phyloP scores from a whole-genome alignment of 2,888 invertebrate genomes.

The Tetheella fluctuosa region DNA sequence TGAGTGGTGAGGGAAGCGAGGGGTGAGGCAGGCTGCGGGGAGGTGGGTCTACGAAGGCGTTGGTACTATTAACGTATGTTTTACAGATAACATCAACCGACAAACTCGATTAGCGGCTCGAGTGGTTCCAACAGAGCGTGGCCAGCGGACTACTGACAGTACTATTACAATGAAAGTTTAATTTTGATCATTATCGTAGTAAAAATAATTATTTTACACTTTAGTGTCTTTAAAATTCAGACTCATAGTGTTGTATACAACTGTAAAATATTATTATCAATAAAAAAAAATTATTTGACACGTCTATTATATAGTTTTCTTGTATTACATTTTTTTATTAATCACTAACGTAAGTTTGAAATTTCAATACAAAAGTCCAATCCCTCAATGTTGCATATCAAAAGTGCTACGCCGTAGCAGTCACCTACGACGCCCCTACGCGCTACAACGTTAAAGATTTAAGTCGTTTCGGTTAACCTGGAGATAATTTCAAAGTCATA shows the following conservation, averaged over 20 bases:
- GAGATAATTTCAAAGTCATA: slow-evolving; percentile 60
- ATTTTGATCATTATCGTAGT: slow-evolving; percentile 21
- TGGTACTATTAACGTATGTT: slow-evolving; percentile 77
- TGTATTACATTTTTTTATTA: too few species aligned
- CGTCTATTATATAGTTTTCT: too few species aligned
- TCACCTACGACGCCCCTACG: background rate
- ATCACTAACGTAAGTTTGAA: too few species aligned
- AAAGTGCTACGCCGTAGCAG: background rate
- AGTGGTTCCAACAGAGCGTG: slow-evolving; percentile 8
- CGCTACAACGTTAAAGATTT: slow-evolving; percentile 33
- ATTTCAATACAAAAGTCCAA: too few species aligned
- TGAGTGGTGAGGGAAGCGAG: slow-evolving; percentile 17
- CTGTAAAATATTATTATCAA: background rate
- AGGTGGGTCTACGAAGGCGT: slow-evolving; percentile 49
- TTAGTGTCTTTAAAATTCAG: background rate
- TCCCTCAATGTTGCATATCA: background rate
- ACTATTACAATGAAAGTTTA: slow-evolving; percentile 5
- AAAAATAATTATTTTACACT: background rate
- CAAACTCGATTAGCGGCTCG: slow-evolving; percentile 81
- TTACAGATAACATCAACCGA: slow-evolving; percentile 82
- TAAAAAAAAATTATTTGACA: too few species aligned
- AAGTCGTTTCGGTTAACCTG: slow-evolving; percentile 38
- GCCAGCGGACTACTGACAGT: slow-evolving; percentile 4
- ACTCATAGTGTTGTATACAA: too few species aligned
- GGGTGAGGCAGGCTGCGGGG: slow-evolving; percentile 32